Percentiles rank a stretch among this genome's conserved stretches.
Evolutionary conservation across 1,140 invertebrate species (phyloP).

Genomic region (Bombus confusus): DNA sequence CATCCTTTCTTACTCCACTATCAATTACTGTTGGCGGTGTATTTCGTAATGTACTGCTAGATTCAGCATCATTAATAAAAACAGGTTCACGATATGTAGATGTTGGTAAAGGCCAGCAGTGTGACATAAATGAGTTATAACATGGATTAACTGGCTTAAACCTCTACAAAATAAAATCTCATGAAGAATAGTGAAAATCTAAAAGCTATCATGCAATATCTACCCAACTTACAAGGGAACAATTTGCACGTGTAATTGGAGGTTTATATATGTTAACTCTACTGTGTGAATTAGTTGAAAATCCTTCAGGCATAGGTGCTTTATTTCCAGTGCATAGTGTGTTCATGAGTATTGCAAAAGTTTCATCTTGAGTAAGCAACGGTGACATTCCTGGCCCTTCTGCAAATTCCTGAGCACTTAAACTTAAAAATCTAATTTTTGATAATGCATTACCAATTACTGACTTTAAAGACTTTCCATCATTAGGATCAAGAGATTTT

Average conservation of each 20-base stretch:
- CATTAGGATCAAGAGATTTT: constrained; percentile 72
- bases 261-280: constrained; percentile 51
- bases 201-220: background rate
- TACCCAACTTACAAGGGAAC: constrained; percentile 20
- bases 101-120: background rate
- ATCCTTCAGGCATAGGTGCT: constrained; percentile 87
- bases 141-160: background rate
- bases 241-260: constrained; percentile 2
- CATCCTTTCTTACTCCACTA: constrained; percentile 15
- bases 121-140: background rate
- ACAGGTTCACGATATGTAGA: background rate
- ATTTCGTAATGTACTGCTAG: constrained; percentile 45
- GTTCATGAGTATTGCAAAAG: constrained; percentile 91
- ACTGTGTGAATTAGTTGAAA: constrained; percentile 81
- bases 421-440: constrained; percentile 89
- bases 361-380: constrained; percentile 88
- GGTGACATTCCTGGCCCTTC: constrained; percentile 88
- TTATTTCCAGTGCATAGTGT: constrained; percentile 86
- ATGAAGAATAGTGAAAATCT: background rate
- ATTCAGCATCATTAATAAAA: background rate
- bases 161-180: constrained; percentile 16
- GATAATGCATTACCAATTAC: constrained; percentile 84
- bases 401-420: constrained; percentile 91
- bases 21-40: constrained; percentile 28
- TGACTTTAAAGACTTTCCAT: constrained; percentile 77